Evolutionary conservation across 2,888 invertebrate genomes (phyloP).

Genomic region (Sialis fuliginosa): DNA sequence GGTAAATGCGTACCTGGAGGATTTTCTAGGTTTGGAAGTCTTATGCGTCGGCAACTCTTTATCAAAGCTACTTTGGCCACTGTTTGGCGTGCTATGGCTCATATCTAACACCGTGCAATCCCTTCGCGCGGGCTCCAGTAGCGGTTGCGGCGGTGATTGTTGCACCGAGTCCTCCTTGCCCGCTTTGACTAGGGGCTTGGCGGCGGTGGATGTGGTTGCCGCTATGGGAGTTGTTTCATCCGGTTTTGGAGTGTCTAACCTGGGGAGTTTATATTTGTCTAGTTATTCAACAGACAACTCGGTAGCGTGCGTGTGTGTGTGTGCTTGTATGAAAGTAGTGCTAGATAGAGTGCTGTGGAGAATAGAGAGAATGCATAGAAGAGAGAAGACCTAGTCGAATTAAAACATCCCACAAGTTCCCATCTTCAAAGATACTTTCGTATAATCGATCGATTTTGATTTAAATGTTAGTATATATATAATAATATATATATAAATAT

Average conservation of each 20-base stretch:
- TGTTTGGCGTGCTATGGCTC: slow-evolving; percentile 25
- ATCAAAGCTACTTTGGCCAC: slow-evolving; percentile 24
- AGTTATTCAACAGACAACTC: no score
- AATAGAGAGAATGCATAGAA: no score
- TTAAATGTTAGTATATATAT: no score
- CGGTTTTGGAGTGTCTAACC: not conserved
- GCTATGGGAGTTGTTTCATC: not conserved
- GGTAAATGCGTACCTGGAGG: not conserved
- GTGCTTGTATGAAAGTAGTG: no score
- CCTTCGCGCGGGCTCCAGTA: slow-evolving; percentile 4
- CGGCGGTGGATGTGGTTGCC: slow-evolving; percentile 10
- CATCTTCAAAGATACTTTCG: no score
- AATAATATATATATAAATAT: no score
- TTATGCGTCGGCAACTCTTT: not conserved
- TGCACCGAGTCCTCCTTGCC: slow-evolving; percentile 17
- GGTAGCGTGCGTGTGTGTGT: no score
- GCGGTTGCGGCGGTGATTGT: slow-evolving; percentile 15
- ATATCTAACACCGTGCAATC: slow-evolving; percentile 21
- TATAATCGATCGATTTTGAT: no score
- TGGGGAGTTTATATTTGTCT: no score
- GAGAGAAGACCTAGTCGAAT: no score
- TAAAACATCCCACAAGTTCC: no score
- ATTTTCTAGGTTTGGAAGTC: slow-evolving; percentile 2
- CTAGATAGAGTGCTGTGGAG: no score
- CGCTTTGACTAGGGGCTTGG: slow-evolving; percentile 12